A percentile compares a stretch with the other conserved stretches of the same genome.
Conservation (phyloP, 2,113 vertebrate genomes). For the Gymnocephalus cernua region DNA sequence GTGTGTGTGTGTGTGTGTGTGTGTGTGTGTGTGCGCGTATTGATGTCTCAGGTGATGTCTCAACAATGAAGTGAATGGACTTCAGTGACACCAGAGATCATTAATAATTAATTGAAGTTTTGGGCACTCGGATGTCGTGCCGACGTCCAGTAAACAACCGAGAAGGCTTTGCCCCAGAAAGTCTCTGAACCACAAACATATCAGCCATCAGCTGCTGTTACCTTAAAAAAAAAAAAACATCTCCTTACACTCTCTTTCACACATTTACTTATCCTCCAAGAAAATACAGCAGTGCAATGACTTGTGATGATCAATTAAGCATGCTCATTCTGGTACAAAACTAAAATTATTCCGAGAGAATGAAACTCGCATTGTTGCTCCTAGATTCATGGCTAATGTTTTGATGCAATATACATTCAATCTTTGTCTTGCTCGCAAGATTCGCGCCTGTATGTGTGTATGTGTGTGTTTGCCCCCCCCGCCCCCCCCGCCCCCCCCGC, state of each 20-base stretch:
- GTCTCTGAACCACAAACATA: conserved; percentile 67
- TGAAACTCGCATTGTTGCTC: not conserved
- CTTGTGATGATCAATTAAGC: conserved; percentile 43
- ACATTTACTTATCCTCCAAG: conserved; percentile 27
- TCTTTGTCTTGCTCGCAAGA: conserved; percentile 18
- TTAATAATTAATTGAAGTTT: conserved; percentile 77
- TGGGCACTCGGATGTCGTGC: conserved; percentile 46
- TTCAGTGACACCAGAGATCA: conserved; percentile 64
- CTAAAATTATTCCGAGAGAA: conserved; percentile 22
- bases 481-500: no score
- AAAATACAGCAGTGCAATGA: conserved; percentile 16
- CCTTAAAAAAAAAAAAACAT: not conserved
- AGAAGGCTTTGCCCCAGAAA: conserved; percentile 68
- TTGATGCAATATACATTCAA: conserved; percentile 29
- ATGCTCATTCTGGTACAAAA: conserved; percentile 46
- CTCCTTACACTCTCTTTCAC: not conserved
- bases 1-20: not conserved
- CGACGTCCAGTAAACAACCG: conserved; percentile 52
- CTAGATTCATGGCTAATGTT: conserved; percentile 12
- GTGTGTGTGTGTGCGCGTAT: conserved; percentile 35
- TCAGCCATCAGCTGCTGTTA: conserved; percentile 66
- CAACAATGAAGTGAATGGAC: conserved; percentile 70
- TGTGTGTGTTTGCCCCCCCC: conserved; percentile 5
- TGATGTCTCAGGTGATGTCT: conserved; percentile 67
- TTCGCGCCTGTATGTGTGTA: not conserved